Conservation (phyloP, 2,113 vertebrate species). For the Elaphurus davidianus region DNA sequence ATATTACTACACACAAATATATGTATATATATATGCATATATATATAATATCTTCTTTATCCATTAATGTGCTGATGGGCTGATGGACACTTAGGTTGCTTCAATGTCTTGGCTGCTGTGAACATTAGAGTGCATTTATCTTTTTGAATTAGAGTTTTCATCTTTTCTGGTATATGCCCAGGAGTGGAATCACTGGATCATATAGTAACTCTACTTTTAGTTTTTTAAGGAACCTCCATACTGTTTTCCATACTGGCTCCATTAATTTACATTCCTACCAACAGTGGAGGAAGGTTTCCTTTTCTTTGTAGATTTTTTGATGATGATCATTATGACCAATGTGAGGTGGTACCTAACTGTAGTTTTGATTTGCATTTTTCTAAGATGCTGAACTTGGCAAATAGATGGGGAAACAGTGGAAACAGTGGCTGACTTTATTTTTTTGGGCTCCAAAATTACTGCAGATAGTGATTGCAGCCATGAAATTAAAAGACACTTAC, state of each 20-base stretch:
- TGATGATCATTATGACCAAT: neutral
- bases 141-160: neutral
- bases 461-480: too few species aligned
- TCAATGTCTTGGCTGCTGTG: neutral
- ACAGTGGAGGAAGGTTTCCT: neutral
- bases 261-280: neutral
- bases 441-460: too few species aligned
- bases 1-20: neutral
- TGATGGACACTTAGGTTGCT: neutral
- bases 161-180: neutral
- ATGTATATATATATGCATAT: neutral
- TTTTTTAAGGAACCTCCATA: neutral
- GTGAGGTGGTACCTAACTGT: neutral
- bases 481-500: too few species aligned
- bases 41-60: neutral
- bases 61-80: neutral
- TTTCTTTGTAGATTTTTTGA: neutral
- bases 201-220: neutral
- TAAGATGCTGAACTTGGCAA: neutral
- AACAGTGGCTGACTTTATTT: too few species aligned
- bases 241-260: neutral
- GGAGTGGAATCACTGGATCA: neutral
- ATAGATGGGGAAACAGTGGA: too few species aligned
- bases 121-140: neutral
- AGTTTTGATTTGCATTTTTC: neutral